These are phyloP conservation scores for Desoria tigrina DNA, from an alignment of 2,888 invertebrate genomes.

Conservation along the genomic window DNA sequence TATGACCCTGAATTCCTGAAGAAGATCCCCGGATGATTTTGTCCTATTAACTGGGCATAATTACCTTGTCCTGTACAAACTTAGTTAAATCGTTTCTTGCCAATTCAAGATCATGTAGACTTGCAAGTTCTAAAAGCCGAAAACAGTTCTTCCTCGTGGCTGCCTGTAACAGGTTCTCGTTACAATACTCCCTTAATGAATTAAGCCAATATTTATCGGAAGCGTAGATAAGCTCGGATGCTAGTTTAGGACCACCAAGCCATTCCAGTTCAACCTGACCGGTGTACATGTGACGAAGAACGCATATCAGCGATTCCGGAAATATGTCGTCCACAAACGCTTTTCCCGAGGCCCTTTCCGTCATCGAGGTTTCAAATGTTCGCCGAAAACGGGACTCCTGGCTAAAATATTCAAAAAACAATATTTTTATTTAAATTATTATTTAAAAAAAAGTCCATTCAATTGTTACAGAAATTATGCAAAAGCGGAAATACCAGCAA, in stretches of 20 bases:
- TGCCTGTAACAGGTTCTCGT: slow-evolving; percentile 25
- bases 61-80: neutral
- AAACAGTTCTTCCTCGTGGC: slow-evolving; percentile 33
- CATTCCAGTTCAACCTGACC: slow-evolving; percentile 33
- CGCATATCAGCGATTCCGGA: slow-evolving; percentile 28
- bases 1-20: no score
- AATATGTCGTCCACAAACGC: slow-evolving; percentile 27
- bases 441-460: no score
- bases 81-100: slow-evolving; percentile 24
- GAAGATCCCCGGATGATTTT: no score
- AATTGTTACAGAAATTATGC: neutral
- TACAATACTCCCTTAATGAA: slow-evolving; percentile 28
- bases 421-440: neutral
- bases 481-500: slow-evolving; percentile 17
- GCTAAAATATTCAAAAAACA: slow-evolving; percentile 5
- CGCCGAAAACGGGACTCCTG: slow-evolving; percentile 23
- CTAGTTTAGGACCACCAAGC: slow-evolving; percentile 24
- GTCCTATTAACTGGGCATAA: no score
- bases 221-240: slow-evolving; percentile 27
- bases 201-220: slow-evolving; percentile 31
- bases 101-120: slow-evolving; percentile 28
- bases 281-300: slow-evolving; percentile 31
- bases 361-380: slow-evolving; percentile 10
- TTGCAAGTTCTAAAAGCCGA: slow-evolving; percentile 30
- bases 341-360: neutral